A percentile compares a stretch with the other conserved stretches of the same genome.
These are phyloP conservation scores for Carterocephalus palaemon DNA, from an alignment of 2,888 invertebrate species.

Conservation along the genomic window DNA sequence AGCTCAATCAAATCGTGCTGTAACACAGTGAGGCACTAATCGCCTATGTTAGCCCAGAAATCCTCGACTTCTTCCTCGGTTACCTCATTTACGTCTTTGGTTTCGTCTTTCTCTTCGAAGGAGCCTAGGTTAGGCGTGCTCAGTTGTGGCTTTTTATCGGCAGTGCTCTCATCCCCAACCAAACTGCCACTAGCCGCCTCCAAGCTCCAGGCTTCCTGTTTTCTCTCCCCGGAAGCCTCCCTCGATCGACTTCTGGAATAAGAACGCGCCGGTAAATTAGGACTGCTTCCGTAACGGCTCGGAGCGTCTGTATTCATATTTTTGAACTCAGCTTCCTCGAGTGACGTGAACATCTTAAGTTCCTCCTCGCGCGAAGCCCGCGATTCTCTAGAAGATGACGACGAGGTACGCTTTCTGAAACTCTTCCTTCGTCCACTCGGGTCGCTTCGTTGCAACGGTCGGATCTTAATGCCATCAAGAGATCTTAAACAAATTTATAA, in stretches of 20 bases:
- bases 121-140: slow-evolving; percentile 57
- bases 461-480: slow-evolving; percentile 82
- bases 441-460: slow-evolving; percentile 80
- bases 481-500: slow-evolving; percentile 77
- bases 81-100: slow-evolving; percentile 58
- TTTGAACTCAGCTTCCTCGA: slow-evolving; percentile 80
- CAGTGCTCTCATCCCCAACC: slow-evolving; percentile 44
- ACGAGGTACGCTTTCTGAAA: slow-evolving; percentile 80
- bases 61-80: slow-evolving; percentile 56
- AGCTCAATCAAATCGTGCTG: slow-evolving; percentile 55
- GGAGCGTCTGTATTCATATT: slow-evolving; percentile 51
- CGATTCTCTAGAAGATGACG: slow-evolving; percentile 80
- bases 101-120: slow-evolving; percentile 65
- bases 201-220: slow-evolving; percentile 53
- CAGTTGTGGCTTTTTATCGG: slow-evolving; percentile 39
- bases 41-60: slow-evolving; percentile 70
- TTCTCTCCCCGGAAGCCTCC: slow-evolving; percentile 57
- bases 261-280: slow-evolving; percentile 74
- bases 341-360: slow-evolving; percentile 81
- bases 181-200: slow-evolving; percentile 48
- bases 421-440: slow-evolving; percentile 80
- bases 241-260: slow-evolving; percentile 77
- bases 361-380: slow-evolving; percentile 82
- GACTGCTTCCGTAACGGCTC: slow-evolving; percentile 61
- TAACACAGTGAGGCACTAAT: slow-evolving; percentile 55